phyloP scores from a whole-genome alignment of 2,888 invertebrate genomes.

The Pogonocherus hispidulus region DNA sequence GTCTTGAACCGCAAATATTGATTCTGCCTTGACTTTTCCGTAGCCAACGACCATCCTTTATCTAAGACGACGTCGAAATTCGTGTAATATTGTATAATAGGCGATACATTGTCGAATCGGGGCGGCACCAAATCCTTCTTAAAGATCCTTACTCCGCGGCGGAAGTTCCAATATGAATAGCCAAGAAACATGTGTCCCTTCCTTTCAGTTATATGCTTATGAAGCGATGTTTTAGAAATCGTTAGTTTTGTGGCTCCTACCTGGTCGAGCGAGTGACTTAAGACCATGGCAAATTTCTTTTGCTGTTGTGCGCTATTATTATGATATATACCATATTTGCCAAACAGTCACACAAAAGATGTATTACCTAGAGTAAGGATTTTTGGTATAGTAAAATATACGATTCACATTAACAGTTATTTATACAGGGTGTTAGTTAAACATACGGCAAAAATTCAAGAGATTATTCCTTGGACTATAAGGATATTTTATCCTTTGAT shows the following conservation, averaged over 20 bases:
- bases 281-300: constrained; percentile 9
- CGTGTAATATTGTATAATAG: constrained; percentile 40
- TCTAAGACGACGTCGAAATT: constrained; percentile 40
- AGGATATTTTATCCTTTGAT: too few relatives aligned
- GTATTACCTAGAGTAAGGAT: not conserved
- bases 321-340: constrained; percentile 1
- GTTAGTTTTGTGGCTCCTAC: constrained; percentile 38
- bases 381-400: too few relatives aligned
- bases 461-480: too few relatives aligned
- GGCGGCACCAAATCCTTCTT: constrained; percentile 35
- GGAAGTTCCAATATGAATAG: constrained; percentile 40
- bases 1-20: constrained; percentile 53
- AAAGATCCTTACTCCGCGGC: constrained; percentile 32
- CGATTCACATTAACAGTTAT: too few relatives aligned
- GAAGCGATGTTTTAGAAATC: constrained; percentile 41
- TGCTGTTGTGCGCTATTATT: not conserved
- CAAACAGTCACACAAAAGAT: not conserved
- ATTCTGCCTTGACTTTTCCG: constrained; percentile 47
- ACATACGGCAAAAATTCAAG: too few relatives aligned
- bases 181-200: constrained; percentile 34
- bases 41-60: constrained; percentile 40
- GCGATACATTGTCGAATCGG: constrained; percentile 40
- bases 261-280: constrained; percentile 5
- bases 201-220: constrained; percentile 35
- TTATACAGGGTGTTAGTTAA: too few relatives aligned